Evolutionary conservation across 1,140 invertebrate genomes (phyloP), one percentile per base, ranked within the genome.

Genomic region (Penaeus indicus): DNA sequence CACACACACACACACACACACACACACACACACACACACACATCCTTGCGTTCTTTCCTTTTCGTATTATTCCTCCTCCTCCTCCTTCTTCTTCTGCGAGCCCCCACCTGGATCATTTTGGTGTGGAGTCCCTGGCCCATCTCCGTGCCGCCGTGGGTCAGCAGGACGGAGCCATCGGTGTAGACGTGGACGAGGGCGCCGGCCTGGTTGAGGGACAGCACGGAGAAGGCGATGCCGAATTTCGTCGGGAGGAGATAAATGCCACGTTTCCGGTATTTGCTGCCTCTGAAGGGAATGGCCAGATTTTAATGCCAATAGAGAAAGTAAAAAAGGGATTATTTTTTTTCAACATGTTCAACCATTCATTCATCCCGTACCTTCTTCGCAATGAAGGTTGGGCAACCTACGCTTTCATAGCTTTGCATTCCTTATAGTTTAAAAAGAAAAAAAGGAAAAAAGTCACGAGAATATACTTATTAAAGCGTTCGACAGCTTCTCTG

Each of bases 111-210:
- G 86, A 98, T 96, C 96, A 98, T 97, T 94, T 99, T 99, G 0
- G 97, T 99, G 91, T 99, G 96, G 0, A 99, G 93, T 4, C 98
- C 98, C 94, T 99, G 98, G 0, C 98, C 98, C 96, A 99, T 99
- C 94, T 99, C 98, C 32, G 96, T 96, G 25, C 98, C 98, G 72
- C 96, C 97, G 92, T 99, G 97, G 62, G 95, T 95, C n/a, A 99
- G 91, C 10, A 99, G 93, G 11, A 99, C 97, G 0, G 97, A 98
- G 1, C 98, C 98, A 94, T 99, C 98, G 0, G 93, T 94, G 92
- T 99, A 99, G 38, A 99, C 94, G 42, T 97, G 95, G n/a, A 99
- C 94, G 25, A 99, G 93, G 8, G 97, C 97, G 60, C 97, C 97
- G 27, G 94, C 95, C 94, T 99, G 98, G 93, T 99, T 99, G 64